Percentiles rank a stretch among this genome's conserved stretches.
These are phyloP conservation scores for Ochlodes sylvanus DNA, from an alignment of 2,888 invertebrate genomes.

Conservation along the genomic window DNA sequence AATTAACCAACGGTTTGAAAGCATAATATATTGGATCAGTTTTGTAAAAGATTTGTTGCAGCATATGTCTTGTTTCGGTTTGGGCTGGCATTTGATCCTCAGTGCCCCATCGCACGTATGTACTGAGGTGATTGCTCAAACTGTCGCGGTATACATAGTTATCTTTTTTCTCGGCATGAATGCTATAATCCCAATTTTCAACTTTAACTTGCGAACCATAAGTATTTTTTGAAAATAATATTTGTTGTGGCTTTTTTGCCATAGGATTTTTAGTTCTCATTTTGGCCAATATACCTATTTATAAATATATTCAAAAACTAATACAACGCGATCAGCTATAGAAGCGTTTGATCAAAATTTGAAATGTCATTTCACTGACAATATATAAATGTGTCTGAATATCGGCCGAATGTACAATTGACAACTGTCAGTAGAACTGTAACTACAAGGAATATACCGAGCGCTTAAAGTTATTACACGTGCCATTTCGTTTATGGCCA, in stretches of 20 bases:
- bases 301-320: background rate
- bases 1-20: slow-evolving; percentile 76
- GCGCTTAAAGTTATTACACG: too few relatives aligned
- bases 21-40: slow-evolving; percentile 72
- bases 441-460: too few relatives aligned
- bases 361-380: background rate
- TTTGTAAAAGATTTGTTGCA: slow-evolving; percentile 72
- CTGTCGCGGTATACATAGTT: slow-evolving; percentile 77
- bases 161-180: slow-evolving; percentile 76
- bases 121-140: slow-evolving; percentile 76
- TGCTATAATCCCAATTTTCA: slow-evolving; percentile 74
- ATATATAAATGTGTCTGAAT: too few relatives aligned
- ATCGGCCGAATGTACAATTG: too few relatives aligned
- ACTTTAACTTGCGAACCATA: slow-evolving; percentile 72
- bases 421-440: too few relatives aligned
- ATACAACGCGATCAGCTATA: background rate
- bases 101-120: slow-evolving; percentile 74
- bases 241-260: slow-evolving; percentile 75
- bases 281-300: slow-evolving; percentile 40
- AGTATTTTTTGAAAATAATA: slow-evolving; percentile 74
- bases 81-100: slow-evolving; percentile 66
- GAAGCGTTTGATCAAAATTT: background rate
- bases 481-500: too few relatives aligned
- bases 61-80: slow-evolving; percentile 78
- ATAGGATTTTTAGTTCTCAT: slow-evolving; percentile 65